Percentiles rank a stretch among this genome's conserved stretches.
Evolutionary conservation across 1,140 invertebrate genomes (phyloP).

Genomic region (Lasaia peninsularis): DNA sequence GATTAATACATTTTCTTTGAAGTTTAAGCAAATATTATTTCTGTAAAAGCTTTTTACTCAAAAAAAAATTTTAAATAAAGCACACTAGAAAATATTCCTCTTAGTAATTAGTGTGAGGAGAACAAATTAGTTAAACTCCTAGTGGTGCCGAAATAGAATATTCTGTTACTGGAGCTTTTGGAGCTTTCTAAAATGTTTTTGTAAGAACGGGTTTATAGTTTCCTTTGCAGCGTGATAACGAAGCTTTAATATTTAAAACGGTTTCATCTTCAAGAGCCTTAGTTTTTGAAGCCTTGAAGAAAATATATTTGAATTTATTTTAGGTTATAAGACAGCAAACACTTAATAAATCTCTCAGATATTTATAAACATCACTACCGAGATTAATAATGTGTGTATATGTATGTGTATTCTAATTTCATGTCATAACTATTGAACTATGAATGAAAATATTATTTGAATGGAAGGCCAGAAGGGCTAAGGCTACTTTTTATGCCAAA

Average conservation of each 20-base stretch:
- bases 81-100: background rate
- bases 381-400: no score
- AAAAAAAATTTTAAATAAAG: background rate
- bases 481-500: no score
- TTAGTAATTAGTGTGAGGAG: background rate
- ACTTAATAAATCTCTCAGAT: no score
- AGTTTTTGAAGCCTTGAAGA: background rate
- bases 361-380: no score
- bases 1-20: no score
- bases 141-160: background rate
- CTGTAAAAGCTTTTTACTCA: no score
- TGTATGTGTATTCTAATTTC: no score
- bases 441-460: no score
- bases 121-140: background rate
- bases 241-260: background rate
- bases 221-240: background rate
- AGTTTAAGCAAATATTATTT: no score
- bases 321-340: no score
- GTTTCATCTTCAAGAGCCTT: background rate
- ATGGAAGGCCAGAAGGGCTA: no score
- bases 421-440: no score
- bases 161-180: background rate
- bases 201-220: conserved; percentile 5
- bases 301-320: background rate
- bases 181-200: conserved; percentile 1